Base-by-base conservation (phyloP, 2,888 invertebrate species). In the Drosophila antonietae region DNA sequence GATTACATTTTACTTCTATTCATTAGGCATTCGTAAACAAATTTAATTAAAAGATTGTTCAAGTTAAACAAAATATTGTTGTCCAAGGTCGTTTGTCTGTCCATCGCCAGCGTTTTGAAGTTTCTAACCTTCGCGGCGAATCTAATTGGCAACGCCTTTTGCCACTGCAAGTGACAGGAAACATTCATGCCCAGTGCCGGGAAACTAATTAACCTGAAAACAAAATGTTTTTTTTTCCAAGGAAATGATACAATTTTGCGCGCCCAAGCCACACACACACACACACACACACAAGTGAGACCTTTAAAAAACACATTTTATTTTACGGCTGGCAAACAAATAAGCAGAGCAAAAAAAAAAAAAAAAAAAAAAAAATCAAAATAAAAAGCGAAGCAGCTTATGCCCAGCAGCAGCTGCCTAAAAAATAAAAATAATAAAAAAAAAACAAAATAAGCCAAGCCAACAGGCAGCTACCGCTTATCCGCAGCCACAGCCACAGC, bases 181-280 rank as follows among this genome's bases (percentile, higher is more conserved):
- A 83, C 86, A 80, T 88, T 85, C 63, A 62, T 57, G 70, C 72
- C 57, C 66, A 75, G 73, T 66, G 76, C 87, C 87, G 78, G 68
- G 83, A 80, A 84, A 86, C 89, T 84, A 84, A 84, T 88, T 84
- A 88, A 88, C 87, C 89, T 74, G 74, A 88, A 83, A 60, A 60
- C 58, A 56, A 68, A 70, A 64, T 47, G 47, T 73, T 76, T 78
- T 73, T 84, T 84, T 81, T 88, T 88, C 75, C 83, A 62, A 76
- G 83, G 89, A 84, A 84, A 86, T 88, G 83, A 86, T 83, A 88
- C 89, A 84, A 86, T 84, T 84, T 88, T 60, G 73, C 77, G 86
- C 73, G 67, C 59, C 59, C 58, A 62, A 73, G 61, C 66, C 64
- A 64, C 59, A 60, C 49, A 67, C 41, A 61, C 64, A 64, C 59